Base-by-base conservation (phyloP, 2,113 vertebrate species). In the Hyla sarda region DNA sequence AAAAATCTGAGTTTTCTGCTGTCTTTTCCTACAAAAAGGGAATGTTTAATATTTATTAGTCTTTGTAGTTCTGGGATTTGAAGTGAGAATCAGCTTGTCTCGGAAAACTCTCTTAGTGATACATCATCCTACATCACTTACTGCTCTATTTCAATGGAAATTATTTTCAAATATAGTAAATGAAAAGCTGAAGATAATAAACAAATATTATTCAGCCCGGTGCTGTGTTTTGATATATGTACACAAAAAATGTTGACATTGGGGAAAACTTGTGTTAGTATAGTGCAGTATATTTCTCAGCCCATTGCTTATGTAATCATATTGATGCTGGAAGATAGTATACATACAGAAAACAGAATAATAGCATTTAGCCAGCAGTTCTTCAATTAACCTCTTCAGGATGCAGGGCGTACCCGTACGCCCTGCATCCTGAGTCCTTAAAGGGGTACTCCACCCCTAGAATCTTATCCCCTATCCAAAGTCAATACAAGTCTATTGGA, bases 41-140 rank as follows among this genome's bases (percentile, higher is more conserved):
- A 65, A 65, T 62, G 13, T 62, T 65, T 81, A 65, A 45, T 81
- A 60, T 81, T 60, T 65, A 81, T 81, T 45, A 45, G 19, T 62
- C 23, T 60, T 10, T 65, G 21, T 30, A 45, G 78, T 65, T 58
- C 14, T 81, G 56, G 34, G 78, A 81, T 65, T 62, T 81, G 54
- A 80, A 58, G 76, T 12, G 23, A 21, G 58, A 41, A 81, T 81
- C 34, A 45, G 34, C 56, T 81, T 81, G 32, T 62, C 32, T 65
- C 10, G 23, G 78, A 62, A 81, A 65, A 81, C 56, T 81, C 34
- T 28, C 6, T 58, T 34, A 81, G 56, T 34, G 16, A 60, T 62
- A 12, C 41, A 28, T 81, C 56, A 45, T 30, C 13, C 52, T 80
- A 62, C 14, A 80, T 80, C 56, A 62, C 77, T 80, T 60, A 41